These are phyloP conservation scores for Rhinella marina DNA, from an alignment of 2,797 vertebrate species.

Conservation along the genomic window DNA sequence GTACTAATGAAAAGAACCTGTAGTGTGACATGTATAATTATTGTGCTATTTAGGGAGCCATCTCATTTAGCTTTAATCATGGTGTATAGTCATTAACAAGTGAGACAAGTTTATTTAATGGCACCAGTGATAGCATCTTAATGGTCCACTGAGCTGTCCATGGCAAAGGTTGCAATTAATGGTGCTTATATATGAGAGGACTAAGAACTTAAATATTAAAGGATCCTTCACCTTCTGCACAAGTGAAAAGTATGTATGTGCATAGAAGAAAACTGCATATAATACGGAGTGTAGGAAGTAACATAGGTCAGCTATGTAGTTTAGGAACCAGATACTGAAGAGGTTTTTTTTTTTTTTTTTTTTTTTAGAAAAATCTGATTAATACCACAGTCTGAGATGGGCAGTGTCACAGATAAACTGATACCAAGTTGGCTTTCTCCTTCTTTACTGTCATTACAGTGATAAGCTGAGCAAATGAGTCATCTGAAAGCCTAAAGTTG, in stretches of 20 bases:
- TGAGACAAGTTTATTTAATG: neutral
- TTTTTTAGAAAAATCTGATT: too few species aligned
- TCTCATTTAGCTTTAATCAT: neutral
- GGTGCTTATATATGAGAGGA: neutral
- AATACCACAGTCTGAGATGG: too few species aligned
- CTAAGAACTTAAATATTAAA: neutral
- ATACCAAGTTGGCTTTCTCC: neutral
- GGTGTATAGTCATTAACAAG: neutral
- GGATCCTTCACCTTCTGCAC: neutral
- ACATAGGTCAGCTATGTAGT: neutral
- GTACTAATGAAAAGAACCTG: neutral
- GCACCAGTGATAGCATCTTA: neutral
- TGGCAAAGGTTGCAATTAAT: neutral
- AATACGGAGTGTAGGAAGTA: neutral
- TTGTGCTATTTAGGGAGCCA: conserved; percentile 6
- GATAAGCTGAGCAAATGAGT: neutral
- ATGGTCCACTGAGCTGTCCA: neutral
- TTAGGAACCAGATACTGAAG: neutral
- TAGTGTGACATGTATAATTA: neutral
- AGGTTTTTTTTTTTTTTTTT: too few species aligned
- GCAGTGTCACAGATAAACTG: neutral
- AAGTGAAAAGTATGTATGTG: neutral
- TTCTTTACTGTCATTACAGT: neutral
- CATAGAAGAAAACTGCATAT: neutral
- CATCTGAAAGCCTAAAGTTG: neutral